A percentile compares a stretch with the other conserved stretches of the same genome.
Conservation (phyloP, 1,140 invertebrate species). For the Bombus polaris region DNA sequence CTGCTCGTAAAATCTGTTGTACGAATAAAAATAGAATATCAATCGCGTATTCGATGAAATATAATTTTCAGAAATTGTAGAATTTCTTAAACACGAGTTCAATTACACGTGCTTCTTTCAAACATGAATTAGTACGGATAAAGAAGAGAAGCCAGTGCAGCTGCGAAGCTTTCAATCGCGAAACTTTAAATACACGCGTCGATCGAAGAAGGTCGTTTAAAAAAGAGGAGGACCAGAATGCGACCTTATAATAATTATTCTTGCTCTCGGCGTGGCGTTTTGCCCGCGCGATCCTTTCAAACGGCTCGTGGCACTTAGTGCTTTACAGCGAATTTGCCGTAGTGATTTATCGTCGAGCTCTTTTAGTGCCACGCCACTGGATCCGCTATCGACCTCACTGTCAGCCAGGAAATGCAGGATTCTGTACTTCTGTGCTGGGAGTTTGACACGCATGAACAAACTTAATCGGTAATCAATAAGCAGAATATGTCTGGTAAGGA, state of each 20-base stretch:
- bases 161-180: background rate
- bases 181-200: background rate
- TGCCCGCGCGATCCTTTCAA: conserved; percentile 10
- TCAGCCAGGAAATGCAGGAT: conserved; percentile 45
- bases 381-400: conserved; percentile 12
- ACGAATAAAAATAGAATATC: too few species aligned
- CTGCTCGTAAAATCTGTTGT: too few species aligned
- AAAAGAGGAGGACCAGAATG: background rate
- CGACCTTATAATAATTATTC: conserved; percentile 21
- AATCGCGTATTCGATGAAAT: too few species aligned
- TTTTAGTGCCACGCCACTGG: conserved; percentile 29
- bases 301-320: conserved; percentile 26
- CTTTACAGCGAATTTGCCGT: conserved; percentile 31
- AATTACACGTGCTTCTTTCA: too few species aligned
- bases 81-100: too few species aligned
- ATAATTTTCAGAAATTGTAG: too few species aligned
- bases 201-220: background rate
- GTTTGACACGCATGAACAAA: conserved; percentile 39
- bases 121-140: too few species aligned
- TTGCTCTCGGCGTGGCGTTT: background rate
- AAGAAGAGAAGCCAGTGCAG: background rate
- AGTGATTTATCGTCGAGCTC: conserved; percentile 40
- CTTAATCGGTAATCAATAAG: conserved; percentile 48
- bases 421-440: conserved; percentile 3
- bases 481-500: conserved; percentile 1